Conservation (phyloP, 1,140 invertebrate species). For the Drosophila oshimai region DNA sequence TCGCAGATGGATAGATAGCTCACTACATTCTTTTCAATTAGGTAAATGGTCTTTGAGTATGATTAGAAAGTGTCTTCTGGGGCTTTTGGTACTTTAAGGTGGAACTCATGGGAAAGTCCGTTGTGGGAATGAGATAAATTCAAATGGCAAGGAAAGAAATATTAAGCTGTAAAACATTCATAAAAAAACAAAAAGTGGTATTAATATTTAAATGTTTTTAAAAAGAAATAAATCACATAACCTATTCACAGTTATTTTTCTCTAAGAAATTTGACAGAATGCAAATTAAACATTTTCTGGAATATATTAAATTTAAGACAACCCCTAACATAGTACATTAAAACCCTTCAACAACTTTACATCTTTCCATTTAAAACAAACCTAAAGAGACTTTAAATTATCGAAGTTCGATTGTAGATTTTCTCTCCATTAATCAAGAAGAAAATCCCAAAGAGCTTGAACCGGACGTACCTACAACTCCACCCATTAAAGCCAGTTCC, state of each 20-base stretch:
- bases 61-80: conserved; percentile 3
- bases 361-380: too few species aligned
- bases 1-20: conserved; percentile 18
- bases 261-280: too few species aligned
- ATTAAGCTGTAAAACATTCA: background rate
- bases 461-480: conserved; percentile 20
- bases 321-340: too few species aligned
- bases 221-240: too few species aligned
- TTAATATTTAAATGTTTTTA: background rate
- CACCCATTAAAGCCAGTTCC: conserved; percentile 21
- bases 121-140: background rate
- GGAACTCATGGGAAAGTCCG: background rate
- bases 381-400: too few species aligned
- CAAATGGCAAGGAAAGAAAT: too few species aligned
- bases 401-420: too few species aligned
- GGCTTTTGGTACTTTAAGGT: background rate
- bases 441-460: conserved; percentile 1
- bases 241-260: too few species aligned
- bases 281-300: too few species aligned
- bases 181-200: background rate
- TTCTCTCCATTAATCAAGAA: conserved; percentile 7
- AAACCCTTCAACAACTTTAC: too few species aligned
- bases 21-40: conserved; percentile 60
- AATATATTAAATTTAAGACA: too few species aligned
- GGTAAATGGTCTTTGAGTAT: conserved; percentile 38